phyloP scores from a whole-genome alignment of 2,797 vertebrate genomes.

The Amphiprion clarkii region DNA sequence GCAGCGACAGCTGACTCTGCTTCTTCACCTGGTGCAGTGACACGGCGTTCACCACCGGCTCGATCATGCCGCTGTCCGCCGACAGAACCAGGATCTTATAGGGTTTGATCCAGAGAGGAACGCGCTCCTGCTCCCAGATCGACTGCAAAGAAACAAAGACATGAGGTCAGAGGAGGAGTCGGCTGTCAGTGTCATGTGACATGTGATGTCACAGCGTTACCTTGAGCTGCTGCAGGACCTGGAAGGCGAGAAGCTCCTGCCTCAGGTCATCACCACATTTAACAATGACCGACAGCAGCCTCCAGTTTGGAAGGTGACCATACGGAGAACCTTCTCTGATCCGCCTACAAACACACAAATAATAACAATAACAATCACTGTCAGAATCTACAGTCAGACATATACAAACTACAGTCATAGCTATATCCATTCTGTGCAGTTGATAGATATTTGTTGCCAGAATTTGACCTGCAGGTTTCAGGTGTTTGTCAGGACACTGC shows the following conservation, averaged over 20 bases:
- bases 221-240: constrained; percentile 95
- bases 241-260: constrained; percentile 95
- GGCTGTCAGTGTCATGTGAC: background rate
- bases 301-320: constrained; percentile 94
- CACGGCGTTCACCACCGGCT: constrained; percentile 95
- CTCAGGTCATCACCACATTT: constrained; percentile 97
- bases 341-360: constrained; percentile 80
- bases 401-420: too few relatives aligned
- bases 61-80: constrained; percentile 96
- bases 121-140: constrained; percentile 95
- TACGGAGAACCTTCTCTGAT: constrained; percentile 96
- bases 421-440: too few relatives aligned
- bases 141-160: constrained; percentile 73
- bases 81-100: constrained; percentile 98
- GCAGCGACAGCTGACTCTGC: constrained; percentile 93
- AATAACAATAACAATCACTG: too few relatives aligned
- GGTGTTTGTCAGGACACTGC: too few relatives aligned
- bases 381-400: too few relatives aligned
- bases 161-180: background rate
- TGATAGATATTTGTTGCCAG: too few relatives aligned
- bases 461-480: too few relatives aligned
- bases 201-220: constrained; percentile 66
- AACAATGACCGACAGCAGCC: constrained; percentile 95
- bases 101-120: constrained; percentile 96
- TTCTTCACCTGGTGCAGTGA: constrained; percentile 98